Evolutionary conservation across 2,888 invertebrate genomes (phyloP), one percentile per base, ranked within the genome.

Genomic region (Pocota personata): DNA sequence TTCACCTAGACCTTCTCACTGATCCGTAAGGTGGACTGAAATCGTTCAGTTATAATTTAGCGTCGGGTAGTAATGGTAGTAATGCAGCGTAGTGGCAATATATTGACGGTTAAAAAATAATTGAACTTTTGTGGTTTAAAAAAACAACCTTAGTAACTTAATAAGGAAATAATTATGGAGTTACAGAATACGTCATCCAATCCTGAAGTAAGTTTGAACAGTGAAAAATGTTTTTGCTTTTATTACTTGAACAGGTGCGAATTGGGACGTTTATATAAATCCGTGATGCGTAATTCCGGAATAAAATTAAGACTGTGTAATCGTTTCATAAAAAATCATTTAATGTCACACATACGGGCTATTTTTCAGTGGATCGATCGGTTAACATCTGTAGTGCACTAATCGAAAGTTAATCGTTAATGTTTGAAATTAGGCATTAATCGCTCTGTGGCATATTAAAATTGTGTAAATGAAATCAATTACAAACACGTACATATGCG

Each of bases 11-110:
- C 66, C 82, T 76, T 67, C 32, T 21, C 16, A 66, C 19, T 66
- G 50, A 76, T 50, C 57, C 35, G 37, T 52, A 43, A 71, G 43
- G n/a, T 48, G 21, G 50, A 52, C 46, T 40, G 64, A 19, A 43
- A 58, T 66, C 50, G 37, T 71, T 84, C 64, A 84, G 84, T 84
- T 32, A 76, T 48, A 69, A 19, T 80, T 69, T 55, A 71, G 35
- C 69, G 58, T 40, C 52, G 64, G 43, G 43, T 55, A 40, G 69
- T 75, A 75, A 60, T 57, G 84, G 67, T 69, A 24, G 60, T 32
- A 66, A 24, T 30, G 14, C 30, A 62, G 16, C n/a, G 30, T 30
- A 19, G 2, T 7, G 8, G 19, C 21, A 48, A 4, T 21, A 27
- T 24, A 32, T 8, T 27, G 12, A 12, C 19, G 43, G 37, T 57